Conservation (phyloP, 2,797 vertebrate species). For the Mycteria americana region DNA sequence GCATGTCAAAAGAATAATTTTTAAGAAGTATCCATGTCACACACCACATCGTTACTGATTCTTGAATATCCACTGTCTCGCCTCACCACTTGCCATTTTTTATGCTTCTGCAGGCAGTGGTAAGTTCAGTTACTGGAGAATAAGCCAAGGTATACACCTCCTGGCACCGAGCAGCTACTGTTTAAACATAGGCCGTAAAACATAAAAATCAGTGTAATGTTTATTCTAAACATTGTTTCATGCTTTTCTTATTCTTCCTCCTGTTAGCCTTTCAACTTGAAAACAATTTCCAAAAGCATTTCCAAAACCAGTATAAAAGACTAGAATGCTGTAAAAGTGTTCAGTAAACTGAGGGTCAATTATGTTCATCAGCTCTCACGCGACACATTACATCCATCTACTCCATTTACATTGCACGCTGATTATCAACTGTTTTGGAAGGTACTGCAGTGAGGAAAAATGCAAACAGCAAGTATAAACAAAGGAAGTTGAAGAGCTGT, state of each 20-base stretch:
- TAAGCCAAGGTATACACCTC: neutral
- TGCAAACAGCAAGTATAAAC: neutral
- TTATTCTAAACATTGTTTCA: neutral
- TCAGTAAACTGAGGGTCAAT: neutral
- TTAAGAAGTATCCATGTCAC: neutral
- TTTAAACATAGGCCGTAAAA: neutral
- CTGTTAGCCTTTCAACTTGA: neutral
- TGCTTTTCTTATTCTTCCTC: neutral
- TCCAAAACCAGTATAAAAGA: neutral
- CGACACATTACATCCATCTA: neutral
- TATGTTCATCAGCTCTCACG: neutral
- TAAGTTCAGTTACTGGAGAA: neutral
- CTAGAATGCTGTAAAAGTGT: neutral
- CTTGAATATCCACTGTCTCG: neutral
- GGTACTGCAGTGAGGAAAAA: neutral
- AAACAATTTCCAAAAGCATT: neutral
- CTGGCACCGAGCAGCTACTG: neutral
- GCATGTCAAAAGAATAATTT: neutral
- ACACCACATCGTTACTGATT: neutral
- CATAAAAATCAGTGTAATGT: neutral
- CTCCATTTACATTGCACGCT: neutral
- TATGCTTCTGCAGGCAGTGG: neutral
- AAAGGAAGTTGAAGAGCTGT: neutral
- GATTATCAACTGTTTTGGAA: neutral
- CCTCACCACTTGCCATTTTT: neutral